Base-by-base conservation (phyloP, 2,113 vertebrate genomes). In the Hypocryptadius cinnamomeus region DNA sequence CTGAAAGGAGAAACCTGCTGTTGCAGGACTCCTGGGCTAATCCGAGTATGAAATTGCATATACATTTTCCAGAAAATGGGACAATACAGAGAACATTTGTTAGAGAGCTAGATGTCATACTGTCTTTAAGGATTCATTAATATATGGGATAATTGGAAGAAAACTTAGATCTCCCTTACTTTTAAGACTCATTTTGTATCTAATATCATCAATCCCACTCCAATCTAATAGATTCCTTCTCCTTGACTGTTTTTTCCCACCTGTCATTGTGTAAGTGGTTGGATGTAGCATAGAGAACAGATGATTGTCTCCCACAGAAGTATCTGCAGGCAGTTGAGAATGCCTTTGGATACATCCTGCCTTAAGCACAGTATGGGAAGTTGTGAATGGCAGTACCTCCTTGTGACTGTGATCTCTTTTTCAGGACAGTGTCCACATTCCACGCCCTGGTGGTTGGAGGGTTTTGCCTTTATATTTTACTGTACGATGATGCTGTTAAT, bases 341-440 rank as follows among this genome's bases (percentile, higher is more conserved):
- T 24, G 73, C 40, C 57, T 74, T 91, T 59, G 51, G 65, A 71
- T 71, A 33, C 13, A 20, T 53, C 37, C 44, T 64, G 0, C 45
- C 53, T 50, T 27, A 17, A 56, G 48, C 37, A 54, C 20, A 24
- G 50, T 15, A 2, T 5, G 13, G n/a, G 6, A 66, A 24, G 37
- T 4, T 61, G 30, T 50, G 60, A 81, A 16, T 61, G 59, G 53
- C 84, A 30, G 57, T 54, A 33, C 39, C 44, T 77, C 44, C 35
- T 68, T 44, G 80, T 96, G 77, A 82, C 92, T 94, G 94, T 92
- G 96, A 24, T 54, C 95, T 97, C 83, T 76, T 45, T 97, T 98
- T 66, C 91, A 99, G 99, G 98, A 98, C 99, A 21, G 99, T 98
- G 87, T 99, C 99, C 56, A 99, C 99, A 5, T 98, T 99, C 96